phyloP scores from a whole-genome alignment of 2,888 invertebrate genomes.

The Spialia ferax region DNA sequence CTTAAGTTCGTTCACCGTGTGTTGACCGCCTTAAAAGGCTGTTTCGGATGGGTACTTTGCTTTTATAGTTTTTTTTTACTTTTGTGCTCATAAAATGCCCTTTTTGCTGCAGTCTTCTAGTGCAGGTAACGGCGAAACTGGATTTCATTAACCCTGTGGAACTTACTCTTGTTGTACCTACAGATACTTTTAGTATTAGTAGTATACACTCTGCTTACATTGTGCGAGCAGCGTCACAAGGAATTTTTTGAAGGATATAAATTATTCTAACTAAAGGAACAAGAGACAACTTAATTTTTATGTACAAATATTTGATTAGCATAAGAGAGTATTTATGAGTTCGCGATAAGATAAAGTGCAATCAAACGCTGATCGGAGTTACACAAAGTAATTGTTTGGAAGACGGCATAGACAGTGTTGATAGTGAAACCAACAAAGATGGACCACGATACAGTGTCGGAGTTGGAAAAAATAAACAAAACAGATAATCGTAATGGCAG shows the following conservation, averaged over 20 bases:
- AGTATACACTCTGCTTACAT: not conserved
- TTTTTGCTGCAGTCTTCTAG: not conserved
- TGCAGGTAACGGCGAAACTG: constrained; percentile 5
- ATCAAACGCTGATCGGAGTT: constrained; percentile 49
- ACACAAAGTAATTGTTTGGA: constrained; percentile 44
- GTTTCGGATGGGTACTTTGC: not conserved
- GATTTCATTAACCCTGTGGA: not conserved
- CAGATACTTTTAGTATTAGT: not conserved
- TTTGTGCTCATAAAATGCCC: constrained; percentile 4
- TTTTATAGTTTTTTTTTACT: not conserved
- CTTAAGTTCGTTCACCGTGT: constrained; percentile 25
- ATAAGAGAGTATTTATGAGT: constrained; percentile 42
- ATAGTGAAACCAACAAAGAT: constrained; percentile 63
- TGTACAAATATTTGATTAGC: not conserved
- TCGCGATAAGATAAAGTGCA: constrained; percentile 50
- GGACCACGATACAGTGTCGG: constrained; percentile 63
- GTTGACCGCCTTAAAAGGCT: constrained; percentile 11
- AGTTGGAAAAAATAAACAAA: constrained; percentile 70
- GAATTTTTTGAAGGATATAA: not conserved
- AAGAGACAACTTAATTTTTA: not conserved
- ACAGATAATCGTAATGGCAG: constrained; percentile 58
- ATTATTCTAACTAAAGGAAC: not conserved
- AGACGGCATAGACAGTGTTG: constrained; percentile 46
- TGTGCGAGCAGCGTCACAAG: not conserved
- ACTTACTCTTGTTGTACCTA: not conserved